phyloP scores from a whole-genome alignment of 2,797 vertebrate species.

The Acridotheres tristis region DNA sequence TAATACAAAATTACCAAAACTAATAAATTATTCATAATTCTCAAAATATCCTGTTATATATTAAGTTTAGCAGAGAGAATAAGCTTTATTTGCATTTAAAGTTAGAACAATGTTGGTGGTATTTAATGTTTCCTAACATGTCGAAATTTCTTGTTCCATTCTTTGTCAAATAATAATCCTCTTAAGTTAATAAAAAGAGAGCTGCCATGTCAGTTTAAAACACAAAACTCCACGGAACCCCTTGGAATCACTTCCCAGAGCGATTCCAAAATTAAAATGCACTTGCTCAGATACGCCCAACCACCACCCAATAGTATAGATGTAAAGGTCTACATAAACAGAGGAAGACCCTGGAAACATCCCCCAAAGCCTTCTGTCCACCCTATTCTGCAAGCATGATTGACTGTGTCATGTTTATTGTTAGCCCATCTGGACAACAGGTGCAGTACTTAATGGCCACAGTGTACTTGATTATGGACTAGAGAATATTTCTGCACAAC shows the following conservation, averaged over 20 bases:
- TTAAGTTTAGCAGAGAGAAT: neutral
- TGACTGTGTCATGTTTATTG: constrained; percentile 33
- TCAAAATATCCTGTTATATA: neutral
- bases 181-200: neutral
- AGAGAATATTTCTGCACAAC: constrained; percentile 58
- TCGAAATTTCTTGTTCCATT: neutral
- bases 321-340: constrained; percentile 27
- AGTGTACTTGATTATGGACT: constrained; percentile 48
- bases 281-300: neutral
- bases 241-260: neutral
- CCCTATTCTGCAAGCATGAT: neutral
- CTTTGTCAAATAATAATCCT: neutral
- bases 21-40: constrained; percentile 21
- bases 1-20: constrained; percentile 22
- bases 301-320: neutral
- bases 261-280: neutral
- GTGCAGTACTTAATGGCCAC: constrained; percentile 7
- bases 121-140: neutral
- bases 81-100: constrained; percentile 11
- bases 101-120: neutral
- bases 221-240: neutral
- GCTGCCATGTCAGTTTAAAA: neutral
- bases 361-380: neutral
- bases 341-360: constrained; percentile 31
- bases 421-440: constrained; percentile 65